Base-by-base conservation (phyloP, 1,140 invertebrate species). In the Sitophilus oryzae region DNA sequence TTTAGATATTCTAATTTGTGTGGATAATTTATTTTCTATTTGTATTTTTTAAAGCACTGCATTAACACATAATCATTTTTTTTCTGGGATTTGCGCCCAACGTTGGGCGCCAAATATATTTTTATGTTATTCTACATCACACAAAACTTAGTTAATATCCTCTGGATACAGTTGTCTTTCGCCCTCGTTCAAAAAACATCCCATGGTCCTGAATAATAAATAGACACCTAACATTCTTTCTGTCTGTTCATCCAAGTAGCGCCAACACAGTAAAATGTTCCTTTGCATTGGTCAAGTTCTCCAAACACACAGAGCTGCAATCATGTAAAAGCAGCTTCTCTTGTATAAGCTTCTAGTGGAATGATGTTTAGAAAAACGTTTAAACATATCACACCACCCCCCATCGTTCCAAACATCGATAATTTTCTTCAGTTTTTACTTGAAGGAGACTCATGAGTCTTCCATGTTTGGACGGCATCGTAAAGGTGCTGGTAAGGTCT, bases 291-390 rank as follows among this genome's bases (percentile, higher is more conserved):
- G 81, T 89, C 46, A 98, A 74, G 65, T 86, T 85, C 1, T 77
- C 65, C 8, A 89, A 56, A 62, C 90, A 86, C 22, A 97, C 67
- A 0, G 91, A 87, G 62, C 92, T 88, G 15, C n/a, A n/a, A n/a
- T n/a, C n/a, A n/a, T n/a, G 98, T 93, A 79, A 98, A 97, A 16
- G 86, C 81, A 1, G 93, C 92, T 73, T 98, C 95, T 53, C 94
- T 76, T 0, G 91, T 94, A 62, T 88, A 92, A 1, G 94, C 93
- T 73, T 98, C 95, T 0, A 85, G 89, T 0, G 90, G 83, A 52
- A 92, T 89, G 1, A 89, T 83, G 73, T 93, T 94, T 64, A 93
- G 90, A 71, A 95, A 98, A 37, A 94, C 77, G 60, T 94, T 89
- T 0, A 97, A 73, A 52, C 91, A 94, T 2, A 98, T 80, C 0